Percentiles rank a stretch among this genome's conserved stretches.
Evolutionary conservation across 2,113 vertebrate genomes (phyloP).

Genomic region (Recurvirostra avosetta): DNA sequence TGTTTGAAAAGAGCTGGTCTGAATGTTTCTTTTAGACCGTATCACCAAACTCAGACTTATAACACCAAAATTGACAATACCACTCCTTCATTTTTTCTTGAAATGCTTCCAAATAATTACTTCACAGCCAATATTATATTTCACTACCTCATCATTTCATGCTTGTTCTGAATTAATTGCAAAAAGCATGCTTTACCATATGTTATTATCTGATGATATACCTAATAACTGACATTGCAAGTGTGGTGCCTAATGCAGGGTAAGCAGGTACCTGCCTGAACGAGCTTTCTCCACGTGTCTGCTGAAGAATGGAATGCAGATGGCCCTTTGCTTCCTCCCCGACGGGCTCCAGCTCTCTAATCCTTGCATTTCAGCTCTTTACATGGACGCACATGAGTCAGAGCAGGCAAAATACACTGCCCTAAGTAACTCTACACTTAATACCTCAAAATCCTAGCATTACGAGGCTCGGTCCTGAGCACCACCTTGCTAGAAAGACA

Average conservation of each 20-base stretch:
- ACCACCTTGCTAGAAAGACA: neutral
- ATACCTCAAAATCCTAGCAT: neutral
- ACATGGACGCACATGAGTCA: neutral
- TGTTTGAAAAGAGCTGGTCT: neutral
- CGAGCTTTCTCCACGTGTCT: neutral
- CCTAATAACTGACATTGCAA: conserved; percentile 15
- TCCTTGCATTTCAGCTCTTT: neutral
- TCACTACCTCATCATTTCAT: conserved; percentile 16
- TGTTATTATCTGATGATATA: conserved; percentile 26
- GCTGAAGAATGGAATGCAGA: conserved; percentile 19
- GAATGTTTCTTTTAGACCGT: neutral
- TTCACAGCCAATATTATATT: conserved; percentile 13
- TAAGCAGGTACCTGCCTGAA: neutral
- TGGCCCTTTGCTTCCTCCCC: neutral
- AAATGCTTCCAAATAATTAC: conserved; percentile 33
- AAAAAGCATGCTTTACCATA: neutral
- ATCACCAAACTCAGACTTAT: neutral
- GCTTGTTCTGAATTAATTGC: conserved; percentile 31
- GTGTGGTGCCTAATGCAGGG: neutral
- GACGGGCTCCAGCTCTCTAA: neutral
- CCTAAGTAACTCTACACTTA: neutral
- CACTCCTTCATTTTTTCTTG: neutral
- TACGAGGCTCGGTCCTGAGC: neutral
- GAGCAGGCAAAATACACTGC: neutral
- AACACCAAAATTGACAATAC: neutral